phyloP scores from a whole-genome alignment of 1,140 invertebrate species.

The Drosophila sulfurigaster region DNA sequence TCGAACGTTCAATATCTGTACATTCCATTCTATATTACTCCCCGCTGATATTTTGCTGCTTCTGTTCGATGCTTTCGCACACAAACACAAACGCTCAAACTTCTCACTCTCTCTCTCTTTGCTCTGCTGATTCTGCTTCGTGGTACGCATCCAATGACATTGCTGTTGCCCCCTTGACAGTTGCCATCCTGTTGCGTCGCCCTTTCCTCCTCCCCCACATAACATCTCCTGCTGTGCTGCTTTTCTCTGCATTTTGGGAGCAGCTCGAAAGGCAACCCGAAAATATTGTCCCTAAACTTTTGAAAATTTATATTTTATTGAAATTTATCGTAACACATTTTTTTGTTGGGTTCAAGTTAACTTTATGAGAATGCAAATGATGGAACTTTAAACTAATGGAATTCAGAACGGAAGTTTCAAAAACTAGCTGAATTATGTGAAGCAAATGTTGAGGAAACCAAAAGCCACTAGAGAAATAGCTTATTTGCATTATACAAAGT shows the following conservation, averaged over 20 bases:
- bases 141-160: conserved; percentile 18
- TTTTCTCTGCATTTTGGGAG: background rate
- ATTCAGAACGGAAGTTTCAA: background rate
- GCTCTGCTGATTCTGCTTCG: background rate
- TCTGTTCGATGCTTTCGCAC: conserved; percentile 14
- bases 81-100: background rate
- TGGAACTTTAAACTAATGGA: conserved; percentile 7
- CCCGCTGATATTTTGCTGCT: conserved; percentile 12
- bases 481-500: background rate
- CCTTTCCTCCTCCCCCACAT: background rate
- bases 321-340: background rate
- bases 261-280: background rate
- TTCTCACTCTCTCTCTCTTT: background rate
- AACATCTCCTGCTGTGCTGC: background rate
- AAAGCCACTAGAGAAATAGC: background rate
- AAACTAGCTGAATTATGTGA: background rate
- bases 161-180: conserved; percentile 33
- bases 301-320: conserved; percentile 12
- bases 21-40: conserved; percentile 18
- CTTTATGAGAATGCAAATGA: background rate
- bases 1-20: conserved; percentile 16
- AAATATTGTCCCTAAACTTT: conserved; percentile 6
- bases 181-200: conserved; percentile 27
- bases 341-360: conserved; percentile 2
- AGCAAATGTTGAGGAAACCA: background rate